Evolutionary conservation across 2,113 vertebrate species (phyloP).

Genomic region (Verasper variegatus): DNA sequence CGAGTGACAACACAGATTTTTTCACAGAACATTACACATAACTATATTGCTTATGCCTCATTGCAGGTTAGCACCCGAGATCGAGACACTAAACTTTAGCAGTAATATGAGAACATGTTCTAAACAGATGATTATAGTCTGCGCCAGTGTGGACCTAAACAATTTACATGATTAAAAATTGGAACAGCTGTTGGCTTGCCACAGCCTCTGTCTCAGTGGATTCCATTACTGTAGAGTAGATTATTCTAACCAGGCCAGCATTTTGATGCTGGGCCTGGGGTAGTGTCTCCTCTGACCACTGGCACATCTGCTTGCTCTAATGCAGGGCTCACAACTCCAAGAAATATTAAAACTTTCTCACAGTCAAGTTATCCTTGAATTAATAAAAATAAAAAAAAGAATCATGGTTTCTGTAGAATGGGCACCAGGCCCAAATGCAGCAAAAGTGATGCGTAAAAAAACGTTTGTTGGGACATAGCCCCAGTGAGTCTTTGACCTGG

Average conservation of each 20-base stretch:
- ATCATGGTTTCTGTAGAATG: no score
- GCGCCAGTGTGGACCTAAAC: neutral
- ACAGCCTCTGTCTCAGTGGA: neutral
- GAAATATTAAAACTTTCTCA: no score
- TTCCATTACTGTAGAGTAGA: neutral
- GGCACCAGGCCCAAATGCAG: no score
- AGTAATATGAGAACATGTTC: neutral
- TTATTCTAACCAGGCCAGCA: conserved; percentile 1
- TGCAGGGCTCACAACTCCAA: no score
- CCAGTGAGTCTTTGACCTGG: no score
- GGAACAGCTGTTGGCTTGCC: neutral
- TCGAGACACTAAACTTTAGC: neutral
- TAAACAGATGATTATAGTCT: neutral
- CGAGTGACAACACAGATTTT: neutral
- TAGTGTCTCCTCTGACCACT: neutral
- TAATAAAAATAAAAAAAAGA: no score
- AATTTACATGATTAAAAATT: neutral
- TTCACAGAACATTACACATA: neutral
- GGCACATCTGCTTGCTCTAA: neutral
- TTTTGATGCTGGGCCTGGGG: neutral
- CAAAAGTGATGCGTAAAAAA: no score
- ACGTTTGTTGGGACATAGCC: no score
- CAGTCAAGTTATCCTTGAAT: no score
- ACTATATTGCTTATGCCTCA: neutral
- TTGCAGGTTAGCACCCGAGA: neutral